These are phyloP conservation scores for Linnaemya tessellans DNA, from an alignment of 2,888 invertebrate genomes.

Conservation along the genomic window DNA sequence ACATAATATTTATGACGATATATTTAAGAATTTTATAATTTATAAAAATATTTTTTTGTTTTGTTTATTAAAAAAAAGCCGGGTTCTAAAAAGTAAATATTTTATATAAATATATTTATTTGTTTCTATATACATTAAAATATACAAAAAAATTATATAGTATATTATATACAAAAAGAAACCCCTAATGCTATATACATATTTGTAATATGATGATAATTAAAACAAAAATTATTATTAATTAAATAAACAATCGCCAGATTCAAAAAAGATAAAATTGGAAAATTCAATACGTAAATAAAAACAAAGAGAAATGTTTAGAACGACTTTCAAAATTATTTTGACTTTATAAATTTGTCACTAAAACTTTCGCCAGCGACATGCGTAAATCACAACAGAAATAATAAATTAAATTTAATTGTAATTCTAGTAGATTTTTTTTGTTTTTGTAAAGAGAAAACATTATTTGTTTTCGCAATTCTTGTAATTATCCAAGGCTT, in stretches of 20 bases:
- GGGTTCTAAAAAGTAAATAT: conserved; percentile 58
- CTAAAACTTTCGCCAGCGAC: neutral
- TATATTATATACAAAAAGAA: conserved; percentile 61
- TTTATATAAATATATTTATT: conserved; percentile 69
- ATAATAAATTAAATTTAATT: neutral
- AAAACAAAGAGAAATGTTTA: conserved; percentile 40
- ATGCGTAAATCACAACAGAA: neutral
- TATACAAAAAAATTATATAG: conserved; percentile 29
- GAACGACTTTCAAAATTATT: conserved; percentile 66
- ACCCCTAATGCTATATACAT: conserved; percentile 60
- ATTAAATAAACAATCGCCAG: conserved; percentile 55
- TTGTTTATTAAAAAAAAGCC: conserved; percentile 43
- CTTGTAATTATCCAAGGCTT: conserved; percentile 4
- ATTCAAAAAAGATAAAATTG: conserved; percentile 47
- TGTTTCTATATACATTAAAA: conserved; percentile 59
- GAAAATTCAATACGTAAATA: neutral
- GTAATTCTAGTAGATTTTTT: neutral
- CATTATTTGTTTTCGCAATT: conserved; percentile 5
- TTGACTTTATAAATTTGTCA: conserved; percentile 43
- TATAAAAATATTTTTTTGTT: conserved; percentile 1
- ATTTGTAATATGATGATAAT: conserved; percentile 62
- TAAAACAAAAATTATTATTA: conserved; percentile 5
- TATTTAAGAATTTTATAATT: conserved; percentile 49
- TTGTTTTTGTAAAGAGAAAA: neutral
- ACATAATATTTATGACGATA: conserved; percentile 45